Percentiles rank a stretch among this genome's conserved stretches.
Evolutionary conservation across 2,113 vertebrate genomes (phyloP).

Genomic region (Pluvianellus socialis): DNA sequence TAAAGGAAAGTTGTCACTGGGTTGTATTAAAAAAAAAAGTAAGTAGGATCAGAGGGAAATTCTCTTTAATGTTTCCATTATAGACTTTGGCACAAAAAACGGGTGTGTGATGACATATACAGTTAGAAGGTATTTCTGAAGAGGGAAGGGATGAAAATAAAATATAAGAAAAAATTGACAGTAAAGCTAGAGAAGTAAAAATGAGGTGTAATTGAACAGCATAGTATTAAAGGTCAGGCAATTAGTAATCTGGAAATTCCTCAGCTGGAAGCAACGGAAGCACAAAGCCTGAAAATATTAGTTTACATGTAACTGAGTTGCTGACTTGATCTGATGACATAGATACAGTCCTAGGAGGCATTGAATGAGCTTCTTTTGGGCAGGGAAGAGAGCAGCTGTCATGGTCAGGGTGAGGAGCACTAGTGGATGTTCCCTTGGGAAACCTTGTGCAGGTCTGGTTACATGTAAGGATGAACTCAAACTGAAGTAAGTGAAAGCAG

Average conservation of each 20-base stretch:
- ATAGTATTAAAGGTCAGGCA: not conserved
- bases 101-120: accelerated
- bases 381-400: not conserved
- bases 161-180: not conserved
- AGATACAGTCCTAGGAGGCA: not conserved
- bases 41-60: not conserved
- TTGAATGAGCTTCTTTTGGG: not conserved
- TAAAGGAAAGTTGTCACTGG: not conserved
- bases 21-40: not conserved
- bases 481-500: not conserved
- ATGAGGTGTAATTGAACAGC: not conserved
- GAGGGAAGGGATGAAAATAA: not conserved
- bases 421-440: not conserved
- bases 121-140: not conserved
- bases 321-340: not conserved
- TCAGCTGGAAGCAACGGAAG: not conserved
- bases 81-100: not conserved
- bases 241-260: not conserved
- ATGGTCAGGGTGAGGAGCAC: not conserved
- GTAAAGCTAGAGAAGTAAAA: not conserved
- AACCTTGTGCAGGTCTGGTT: not conserved
- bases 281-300: not conserved
- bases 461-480: not conserved
- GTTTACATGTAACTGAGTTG: not conserved
- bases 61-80: not conserved